Percentiles rank a stretch among this genome's conserved stretches.
These are phyloP conservation scores for Acanthiza pusilla DNA, from an alignment of 2,797 vertebrate species.

Conservation along the genomic window DNA sequence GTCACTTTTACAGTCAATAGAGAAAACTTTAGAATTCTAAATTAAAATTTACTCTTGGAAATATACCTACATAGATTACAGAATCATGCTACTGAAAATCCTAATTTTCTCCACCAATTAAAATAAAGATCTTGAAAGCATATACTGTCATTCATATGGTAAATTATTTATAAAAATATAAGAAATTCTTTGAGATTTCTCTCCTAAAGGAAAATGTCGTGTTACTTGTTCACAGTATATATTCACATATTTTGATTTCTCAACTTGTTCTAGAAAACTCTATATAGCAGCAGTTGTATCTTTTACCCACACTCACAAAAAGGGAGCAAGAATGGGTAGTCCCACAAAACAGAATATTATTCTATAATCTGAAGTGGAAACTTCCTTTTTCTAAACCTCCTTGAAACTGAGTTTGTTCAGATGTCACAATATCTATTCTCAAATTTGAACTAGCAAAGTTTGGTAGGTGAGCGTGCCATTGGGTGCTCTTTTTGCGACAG, in stretches of 20 bases:
- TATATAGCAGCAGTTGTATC: neutral
- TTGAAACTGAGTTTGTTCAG: neutral
- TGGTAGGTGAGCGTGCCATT: neutral
- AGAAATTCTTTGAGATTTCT: neutral
- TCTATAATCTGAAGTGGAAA: neutral
- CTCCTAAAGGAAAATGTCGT: neutral
- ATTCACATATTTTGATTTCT: neutral
- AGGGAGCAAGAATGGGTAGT: neutral
- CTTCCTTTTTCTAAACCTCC: neutral
- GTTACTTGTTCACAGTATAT: neutral
- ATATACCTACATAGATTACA: neutral
- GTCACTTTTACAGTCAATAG: neutral
- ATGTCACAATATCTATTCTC: neutral
- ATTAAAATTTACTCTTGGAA: neutral
- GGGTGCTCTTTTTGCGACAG: neutral
- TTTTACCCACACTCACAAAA: neutral
- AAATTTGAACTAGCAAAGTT: neutral
- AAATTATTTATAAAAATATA: neutral
- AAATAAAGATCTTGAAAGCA: neutral
- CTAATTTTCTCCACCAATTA: neutral
- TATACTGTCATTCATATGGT: neutral
- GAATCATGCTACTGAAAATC: neutral
- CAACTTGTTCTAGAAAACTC: neutral
- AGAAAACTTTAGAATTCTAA: neutral
- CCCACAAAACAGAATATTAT: neutral